Percentiles rank a stretch among this genome's conserved stretches.
Conservation (phyloP, 1,140 invertebrate genomes). For the Luehdorfia chinensis region DNA sequence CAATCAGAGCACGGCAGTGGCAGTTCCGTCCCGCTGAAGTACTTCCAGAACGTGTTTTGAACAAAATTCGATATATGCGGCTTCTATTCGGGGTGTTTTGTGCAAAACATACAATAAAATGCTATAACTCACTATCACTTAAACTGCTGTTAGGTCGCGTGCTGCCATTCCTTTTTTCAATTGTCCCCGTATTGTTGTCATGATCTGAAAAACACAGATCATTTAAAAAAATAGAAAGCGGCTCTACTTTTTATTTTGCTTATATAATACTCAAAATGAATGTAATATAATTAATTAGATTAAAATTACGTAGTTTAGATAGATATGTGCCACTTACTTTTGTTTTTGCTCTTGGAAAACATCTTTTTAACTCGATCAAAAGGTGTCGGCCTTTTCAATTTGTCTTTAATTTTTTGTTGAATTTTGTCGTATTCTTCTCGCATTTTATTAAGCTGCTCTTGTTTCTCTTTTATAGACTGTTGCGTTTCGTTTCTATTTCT, state of each 20-base stretch:
- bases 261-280: too few species aligned
- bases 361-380: conserved; percentile 88
- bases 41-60: too few species aligned
- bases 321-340: conserved; percentile 42
- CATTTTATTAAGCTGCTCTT: conserved; percentile 88
- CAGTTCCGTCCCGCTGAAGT: too few species aligned
- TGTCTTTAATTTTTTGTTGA: conserved; percentile 85
- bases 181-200: conserved; percentile 51
- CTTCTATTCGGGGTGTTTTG: too few species aligned
- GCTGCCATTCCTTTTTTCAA: conserved; percentile 66
- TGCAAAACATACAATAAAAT: too few species aligned
- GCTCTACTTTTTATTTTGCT: too few species aligned
- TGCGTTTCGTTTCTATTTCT: conserved; percentile 90
- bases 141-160: conserved; percentile 68
- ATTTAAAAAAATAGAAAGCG: too few species aligned
- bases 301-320: too few species aligned
- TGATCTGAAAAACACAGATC: conserved; percentile 38
- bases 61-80: too few species aligned
- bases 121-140: conserved; percentile 60
- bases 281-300: too few species aligned
- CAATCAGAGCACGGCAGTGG: too few species aligned
- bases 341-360: conserved; percentile 79
- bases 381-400: conserved; percentile 85
- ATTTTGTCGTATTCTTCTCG: conserved; percentile 88
- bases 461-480: conserved; percentile 90